Conservation (phyloP, 2,888 invertebrate species). For the Microctonus aethiopoides region DNA sequence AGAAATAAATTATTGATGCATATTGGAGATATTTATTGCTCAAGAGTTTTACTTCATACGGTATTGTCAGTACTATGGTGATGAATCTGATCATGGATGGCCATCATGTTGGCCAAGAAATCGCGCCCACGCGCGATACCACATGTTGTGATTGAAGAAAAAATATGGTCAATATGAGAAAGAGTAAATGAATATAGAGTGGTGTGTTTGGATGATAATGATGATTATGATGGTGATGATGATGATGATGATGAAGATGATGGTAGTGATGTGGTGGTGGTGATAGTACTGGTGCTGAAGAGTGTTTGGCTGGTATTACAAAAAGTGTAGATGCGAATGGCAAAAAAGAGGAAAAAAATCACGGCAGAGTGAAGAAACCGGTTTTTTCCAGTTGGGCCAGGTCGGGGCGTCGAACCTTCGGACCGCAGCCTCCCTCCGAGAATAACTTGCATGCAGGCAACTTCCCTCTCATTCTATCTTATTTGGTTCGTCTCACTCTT, state of each 20-base stretch:
- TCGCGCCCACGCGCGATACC: conserved; percentile 53
- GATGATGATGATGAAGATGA: conserved; percentile 35
- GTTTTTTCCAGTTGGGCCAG: conserved; percentile 68
- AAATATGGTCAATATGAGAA: conserved; percentile 17
- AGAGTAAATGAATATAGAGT: conserved; percentile 20
- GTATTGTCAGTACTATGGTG: conserved; percentile 40
- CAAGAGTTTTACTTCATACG: background rate
- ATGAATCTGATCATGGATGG: conserved; percentile 63
- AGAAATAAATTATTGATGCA: background rate
- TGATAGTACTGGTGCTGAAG: background rate
- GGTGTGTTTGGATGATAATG: conserved; percentile 26
- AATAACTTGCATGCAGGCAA: conserved; percentile 63
- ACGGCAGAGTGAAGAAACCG: conserved; percentile 63
- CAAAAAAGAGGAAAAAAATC: conserved; percentile 58
- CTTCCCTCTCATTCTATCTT: conserved; percentile 30
- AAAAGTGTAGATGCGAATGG: conserved; percentile 51
- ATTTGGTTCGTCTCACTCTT: conserved; percentile 32
- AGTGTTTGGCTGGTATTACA: conserved; percentile 46
- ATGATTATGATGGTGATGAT: background rate
- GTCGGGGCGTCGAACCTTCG: conserved; percentile 68
- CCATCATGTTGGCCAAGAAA: conserved; percentile 52
- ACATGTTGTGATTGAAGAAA: conserved; percentile 30
- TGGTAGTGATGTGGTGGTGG: background rate
- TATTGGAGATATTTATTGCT: background rate
- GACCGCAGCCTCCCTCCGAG: conserved; percentile 65